phyloP scores from a whole-genome alignment of 2,113 vertebrate genomes.

The Malaclemys terrapin region DNA sequence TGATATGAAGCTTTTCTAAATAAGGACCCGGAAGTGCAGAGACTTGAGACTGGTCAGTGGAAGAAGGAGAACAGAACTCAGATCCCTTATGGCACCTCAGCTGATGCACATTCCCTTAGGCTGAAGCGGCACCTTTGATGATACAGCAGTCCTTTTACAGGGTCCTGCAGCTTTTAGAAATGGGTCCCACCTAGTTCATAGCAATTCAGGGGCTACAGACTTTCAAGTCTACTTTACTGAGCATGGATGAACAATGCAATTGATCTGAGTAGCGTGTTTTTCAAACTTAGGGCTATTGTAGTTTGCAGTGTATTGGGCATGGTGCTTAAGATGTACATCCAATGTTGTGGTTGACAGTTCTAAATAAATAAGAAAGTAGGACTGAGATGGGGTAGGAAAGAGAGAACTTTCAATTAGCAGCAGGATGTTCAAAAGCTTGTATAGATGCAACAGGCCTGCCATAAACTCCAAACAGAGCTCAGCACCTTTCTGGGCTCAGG shows the following conservation, averaged over 20 bases:
- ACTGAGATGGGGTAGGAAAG: not conserved
- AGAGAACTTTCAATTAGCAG: not conserved
- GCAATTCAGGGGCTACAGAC: not conserved
- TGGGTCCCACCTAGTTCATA: not conserved
- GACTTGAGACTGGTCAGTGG: not conserved
- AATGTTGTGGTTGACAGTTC: not conserved
- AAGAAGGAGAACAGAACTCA: not conserved
- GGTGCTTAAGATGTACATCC: not conserved
- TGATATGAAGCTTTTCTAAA: not conserved
- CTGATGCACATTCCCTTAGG: not conserved
- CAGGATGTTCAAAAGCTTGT: not conserved
- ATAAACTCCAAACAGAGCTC: not conserved
- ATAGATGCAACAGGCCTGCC: rapidly evolving
- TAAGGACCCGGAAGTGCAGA: not conserved
- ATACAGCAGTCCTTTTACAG: not conserved
- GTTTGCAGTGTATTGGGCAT: not conserved
- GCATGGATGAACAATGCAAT: not conserved
- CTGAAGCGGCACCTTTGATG: not conserved
- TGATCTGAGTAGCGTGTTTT: not conserved
- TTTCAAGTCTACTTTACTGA: not conserved
- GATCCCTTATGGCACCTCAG: not conserved
- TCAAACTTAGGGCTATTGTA: not conserved
- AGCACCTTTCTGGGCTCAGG: not conserved
- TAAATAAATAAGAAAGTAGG: rapidly evolving
- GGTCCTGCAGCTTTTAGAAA: not conserved